A percentile compares a stretch with the other conserved stretches of the same genome.
These are phyloP conservation scores for Guaruba guarouba DNA, from an alignment of 2,113 vertebrate species.

Conservation along the genomic window DNA sequence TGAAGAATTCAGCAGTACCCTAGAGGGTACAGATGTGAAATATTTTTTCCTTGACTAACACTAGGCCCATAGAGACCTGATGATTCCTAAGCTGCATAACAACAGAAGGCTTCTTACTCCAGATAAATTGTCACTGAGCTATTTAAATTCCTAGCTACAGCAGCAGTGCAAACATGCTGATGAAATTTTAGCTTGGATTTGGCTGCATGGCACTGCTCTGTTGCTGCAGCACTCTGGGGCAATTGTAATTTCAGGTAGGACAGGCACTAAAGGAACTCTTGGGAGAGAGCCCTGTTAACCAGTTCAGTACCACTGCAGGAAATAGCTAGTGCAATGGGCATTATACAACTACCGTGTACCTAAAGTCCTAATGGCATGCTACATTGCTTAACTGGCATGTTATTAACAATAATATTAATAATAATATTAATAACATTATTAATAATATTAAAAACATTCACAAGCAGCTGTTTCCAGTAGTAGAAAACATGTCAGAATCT, in stretches of 20 bases:
- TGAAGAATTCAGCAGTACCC: background rate
- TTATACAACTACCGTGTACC: background rate
- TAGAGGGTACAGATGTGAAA: background rate
- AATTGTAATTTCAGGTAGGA: background rate
- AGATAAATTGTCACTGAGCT: background rate
- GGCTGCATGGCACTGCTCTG: background rate
- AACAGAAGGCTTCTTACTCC: background rate
- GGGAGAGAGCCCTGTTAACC: background rate
- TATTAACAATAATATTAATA: background rate
- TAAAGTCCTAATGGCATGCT: background rate
- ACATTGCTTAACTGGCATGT: background rate
- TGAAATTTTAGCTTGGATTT: slow-evolving; percentile 9
- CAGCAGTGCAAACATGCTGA: background rate
- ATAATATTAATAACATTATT: background rate
- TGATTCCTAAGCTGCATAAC: background rate
- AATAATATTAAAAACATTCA: background rate
- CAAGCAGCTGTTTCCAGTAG: background rate
- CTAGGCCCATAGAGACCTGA: background rate
- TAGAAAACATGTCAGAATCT: background rate
- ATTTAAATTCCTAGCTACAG: background rate
- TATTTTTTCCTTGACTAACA: slow-evolving; percentile 1
- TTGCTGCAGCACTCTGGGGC: background rate
- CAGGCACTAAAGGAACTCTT: background rate
- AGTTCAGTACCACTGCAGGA: background rate
- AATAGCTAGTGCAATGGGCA: background rate